Conservation (phyloP, 2,888 invertebrate species). For the Palloptera scutellata region DNA sequence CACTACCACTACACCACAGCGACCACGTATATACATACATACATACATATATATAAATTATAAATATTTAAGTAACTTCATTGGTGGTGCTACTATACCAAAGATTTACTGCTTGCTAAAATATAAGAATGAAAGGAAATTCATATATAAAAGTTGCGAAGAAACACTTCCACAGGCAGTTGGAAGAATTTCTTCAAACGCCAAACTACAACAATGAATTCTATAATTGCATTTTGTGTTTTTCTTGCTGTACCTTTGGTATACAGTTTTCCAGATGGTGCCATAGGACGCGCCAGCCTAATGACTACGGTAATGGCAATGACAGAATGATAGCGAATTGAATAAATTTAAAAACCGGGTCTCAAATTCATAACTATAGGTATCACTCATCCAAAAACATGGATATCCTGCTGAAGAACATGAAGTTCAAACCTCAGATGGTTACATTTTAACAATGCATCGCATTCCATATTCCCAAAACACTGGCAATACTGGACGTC, state of each 20-base stretch:
- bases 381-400: constrained; percentile 23
- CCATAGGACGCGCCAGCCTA: constrained; percentile 39
- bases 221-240: not conserved
- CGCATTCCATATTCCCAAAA: constrained; percentile 52
- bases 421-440: constrained; percentile 65
- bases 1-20: no score
- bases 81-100: no score
- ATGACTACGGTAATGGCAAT: constrained; percentile 49
- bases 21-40: no score
- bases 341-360: not conserved
- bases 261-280: not conserved
- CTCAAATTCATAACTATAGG: not conserved
- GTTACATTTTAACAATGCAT: constrained; percentile 54
- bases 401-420: constrained; percentile 66
- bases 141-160: no score
- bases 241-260: not conserved
- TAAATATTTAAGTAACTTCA: no score
- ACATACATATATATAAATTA: not conserved
- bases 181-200: not conserved
- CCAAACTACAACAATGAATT: not conserved
- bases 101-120: no score
- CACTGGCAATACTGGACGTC: constrained; percentile 32
- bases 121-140: no score
- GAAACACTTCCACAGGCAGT: no score
- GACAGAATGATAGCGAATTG: constrained; percentile 9